Conservation (phyloP, 23 tunicate species). For the Aplidium turbinatum region DNA sequence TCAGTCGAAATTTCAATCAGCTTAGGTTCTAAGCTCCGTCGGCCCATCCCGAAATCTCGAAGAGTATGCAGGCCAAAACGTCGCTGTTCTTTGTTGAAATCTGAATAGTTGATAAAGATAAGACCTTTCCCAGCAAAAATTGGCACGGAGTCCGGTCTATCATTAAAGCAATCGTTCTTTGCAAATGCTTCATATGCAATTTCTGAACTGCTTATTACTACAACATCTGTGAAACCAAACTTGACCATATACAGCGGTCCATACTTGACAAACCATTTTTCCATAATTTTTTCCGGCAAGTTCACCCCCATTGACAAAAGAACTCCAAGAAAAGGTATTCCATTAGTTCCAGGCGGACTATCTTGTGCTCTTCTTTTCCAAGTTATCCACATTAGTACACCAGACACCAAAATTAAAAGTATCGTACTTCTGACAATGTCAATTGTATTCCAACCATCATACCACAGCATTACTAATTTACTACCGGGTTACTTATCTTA, state of each 20-base stretch:
- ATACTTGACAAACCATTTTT: slow-evolving; percentile 35
- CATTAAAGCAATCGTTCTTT: slow-evolving; percentile 36
- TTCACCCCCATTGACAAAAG: slow-evolving; percentile 25
- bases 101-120: slow-evolving; percentile 26
- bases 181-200: slow-evolving; percentile 67
- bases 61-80: slow-evolving; percentile 45
- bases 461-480: too few relatives aligned
- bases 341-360: slow-evolving; percentile 43
- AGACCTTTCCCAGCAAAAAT: slow-evolving; percentile 31
- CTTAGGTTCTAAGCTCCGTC: slow-evolving; percentile 37
- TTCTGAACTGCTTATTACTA: slow-evolving; percentile 45
- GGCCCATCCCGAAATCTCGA: slow-evolving; percentile 65
- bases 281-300: slow-evolving; percentile 46
- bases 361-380: too few relatives aligned
- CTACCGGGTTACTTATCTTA: too few relatives aligned
- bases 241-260: slow-evolving; percentile 60
- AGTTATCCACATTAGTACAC: too few relatives aligned
- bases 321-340: slow-evolving; percentile 44
- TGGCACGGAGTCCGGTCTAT: slow-evolving; percentile 36
- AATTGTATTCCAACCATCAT: too few relatives aligned
- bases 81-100: slow-evolving; percentile 60
- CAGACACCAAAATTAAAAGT: too few relatives aligned
- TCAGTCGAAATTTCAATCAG: slow-evolving; percentile 4
- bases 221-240: slow-evolving; percentile 15
- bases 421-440: too few relatives aligned